Evolutionary conservation across 2,888 invertebrate species (phyloP), one percentile per base, ranked within the genome.

Genomic region (Liposcelis brunnea): DNA sequence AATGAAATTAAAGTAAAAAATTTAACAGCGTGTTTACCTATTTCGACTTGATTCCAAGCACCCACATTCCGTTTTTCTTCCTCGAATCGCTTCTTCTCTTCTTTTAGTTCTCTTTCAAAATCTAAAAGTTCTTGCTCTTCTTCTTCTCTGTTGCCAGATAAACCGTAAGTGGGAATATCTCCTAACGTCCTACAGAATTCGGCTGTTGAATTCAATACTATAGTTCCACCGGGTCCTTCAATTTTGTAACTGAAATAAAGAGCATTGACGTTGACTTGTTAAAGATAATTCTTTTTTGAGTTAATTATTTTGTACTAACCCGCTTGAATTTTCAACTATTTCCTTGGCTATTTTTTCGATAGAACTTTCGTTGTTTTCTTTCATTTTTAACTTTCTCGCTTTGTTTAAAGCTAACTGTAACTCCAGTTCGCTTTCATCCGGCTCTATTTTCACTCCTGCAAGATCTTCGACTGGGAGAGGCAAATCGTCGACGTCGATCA

Each of bases 121-220:
- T 74, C 73, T 67, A 72, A 64, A 42, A 76, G 57, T 61, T 79
- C 77, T 52, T 75, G 74, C 53, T 81, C 82, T 57, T 83, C 82
- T 57, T 83, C 82, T 57, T 90, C 87, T 31, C 90, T 69, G 66
- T 91, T 90, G 31, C 90, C 90, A 15, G 89, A 80, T 61, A 80
- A 79, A 12, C 90, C 93, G 60, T 91, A 91, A 0, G 91, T 91
- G 47, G 94, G 93, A 56, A 93, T 91, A 61, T 94, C 93, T 1
- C 94, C 91, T 6, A 95, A 71, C 38, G 91, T 90, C 55, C 94
- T 77, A 59, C 95, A 95, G 68, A 95, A 95, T 70, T 95, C 95
- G 0, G 94, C 93, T 1, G 93, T 94, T 1, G 90, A 80, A 68
- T 95, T 91, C 46, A 95, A 66, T 47, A 82, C 75, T 57, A 94